Evolutionary conservation across 2,113 vertebrate species (phyloP), one percentile per base, ranked within the genome.

Genomic region (Terrapene triunguis): DNA sequence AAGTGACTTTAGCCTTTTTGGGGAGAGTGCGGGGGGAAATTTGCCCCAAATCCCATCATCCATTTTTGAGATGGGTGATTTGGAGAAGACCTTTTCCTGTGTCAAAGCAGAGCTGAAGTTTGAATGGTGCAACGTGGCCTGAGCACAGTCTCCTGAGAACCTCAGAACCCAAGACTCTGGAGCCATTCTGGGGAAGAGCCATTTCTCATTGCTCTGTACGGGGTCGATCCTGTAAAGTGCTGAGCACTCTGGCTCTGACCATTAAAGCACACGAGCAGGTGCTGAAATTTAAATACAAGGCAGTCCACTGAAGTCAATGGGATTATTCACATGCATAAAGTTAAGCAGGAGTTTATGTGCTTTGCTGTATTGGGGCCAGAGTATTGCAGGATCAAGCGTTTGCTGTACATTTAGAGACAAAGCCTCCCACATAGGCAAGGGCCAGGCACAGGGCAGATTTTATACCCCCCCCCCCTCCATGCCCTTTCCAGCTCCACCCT

Each of bases 1-100:
- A 81, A 95, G 89, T 85, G 94, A 92, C 95, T 94, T 90, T 84
- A 93, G 80, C 85, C 87, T 89, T 96, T 93, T 87, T 72, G 42
- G 51, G 42, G 90, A 83, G 25, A 84, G 82, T 19, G 62, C 8
- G 4, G 32, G 29, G 93, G 59, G 93, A 84, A 88, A 90, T 96
- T 93, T 92, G 82, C 81, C 81, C 91, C 44, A 42, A 95, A 89
- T 87, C 69, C 89, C 94, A 90, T 87, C 4, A 94, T 57, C 88
- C 81, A 82, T 74, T 74, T 74, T 42, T 38, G 74, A 27, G 42
- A 25, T 14, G 87, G 32, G 54, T 89, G 85, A n/a, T 85, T 76
- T 82, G 91, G n/a, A 92, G 85, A 93, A 95, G 94, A 88, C 57
- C 76, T 90, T 76, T 87, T 94, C 54, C 91, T 88, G 72, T 80